Evolutionary conservation across 1,140 invertebrate genomes (phyloP), one percentile per base, ranked within the genome.

Genomic region (Galleria mellonella): DNA sequence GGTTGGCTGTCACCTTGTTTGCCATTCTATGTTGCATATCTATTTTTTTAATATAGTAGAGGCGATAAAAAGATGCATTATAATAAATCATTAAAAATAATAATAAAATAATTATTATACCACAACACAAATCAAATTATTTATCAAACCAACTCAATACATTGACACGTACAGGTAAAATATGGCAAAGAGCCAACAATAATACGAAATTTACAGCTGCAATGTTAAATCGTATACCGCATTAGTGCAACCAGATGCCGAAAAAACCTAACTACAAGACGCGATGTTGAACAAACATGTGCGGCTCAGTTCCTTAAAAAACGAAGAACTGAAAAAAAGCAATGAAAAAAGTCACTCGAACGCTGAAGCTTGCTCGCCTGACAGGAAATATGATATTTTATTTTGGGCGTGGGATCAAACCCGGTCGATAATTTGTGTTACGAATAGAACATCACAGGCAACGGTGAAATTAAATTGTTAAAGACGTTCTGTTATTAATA

Each of bases 311-410:
- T 76, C 70, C 64, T 75, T 77, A 81, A 84, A 83, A 81, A 82
- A 81, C 65, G 48, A 58, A 49, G 63, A 49, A 47, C 60, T 72
- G 66, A 75, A 83, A 71, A 76, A 78, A 78, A 73, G 38, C 42
- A 43, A 43, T 47, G 56, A 70, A 53, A 58, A 83, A 81, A 72
- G 51, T 50, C 70, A 74, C 71, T 79, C 67, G 37, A 81, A 75
- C 59, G 45, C 69, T 73, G 71, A 82, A 75, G 73, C 75, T 72
- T 56, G 69, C 52, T 57, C 69, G 62, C 40, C 68, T 74, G 71
- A 83, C 81, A 83, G 81, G 81, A 84, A 84, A 84, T 82, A 82
- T 84, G 77, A 84, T 84, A 84, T 81, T 84, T 84, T 83, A 82
- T 84, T 81, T 84, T 77, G 70, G 76, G 71, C 78, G 81, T 83